Evolutionary conservation across 1,140 invertebrate species (phyloP).

Genomic region (Zaprionus nigranus): DNA sequence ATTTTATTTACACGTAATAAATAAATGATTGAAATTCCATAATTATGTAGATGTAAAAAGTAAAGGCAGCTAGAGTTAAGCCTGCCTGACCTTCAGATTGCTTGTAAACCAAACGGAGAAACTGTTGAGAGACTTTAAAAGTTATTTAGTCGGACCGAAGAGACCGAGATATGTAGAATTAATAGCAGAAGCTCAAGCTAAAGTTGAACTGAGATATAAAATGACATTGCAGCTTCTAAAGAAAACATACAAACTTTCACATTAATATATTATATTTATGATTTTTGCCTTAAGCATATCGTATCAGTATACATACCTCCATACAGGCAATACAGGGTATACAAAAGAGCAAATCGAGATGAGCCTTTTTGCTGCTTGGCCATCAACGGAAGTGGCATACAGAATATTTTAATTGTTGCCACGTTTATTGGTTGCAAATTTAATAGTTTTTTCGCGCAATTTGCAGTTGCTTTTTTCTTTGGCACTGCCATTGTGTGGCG

Average conservation of each 20-base stretch:
- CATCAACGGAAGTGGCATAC: conserved; percentile 62
- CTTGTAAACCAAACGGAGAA: neutral
- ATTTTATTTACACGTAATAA: conserved; percentile 78
- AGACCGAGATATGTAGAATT: no score
- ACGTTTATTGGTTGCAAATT: conserved; percentile 70
- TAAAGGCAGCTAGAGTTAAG: neutral
- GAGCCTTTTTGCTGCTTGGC: conserved; percentile 19
- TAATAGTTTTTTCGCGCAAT: conserved; percentile 46
- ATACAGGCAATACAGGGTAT: neutral
- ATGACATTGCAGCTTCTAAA: no score
- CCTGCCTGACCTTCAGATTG: neutral
- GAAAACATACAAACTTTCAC: no score
- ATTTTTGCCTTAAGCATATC: neutral
- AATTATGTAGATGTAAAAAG: conserved; percentile 54
- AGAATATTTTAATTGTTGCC: conserved; percentile 81
- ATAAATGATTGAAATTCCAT: conserved; percentile 81
- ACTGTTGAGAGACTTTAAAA: no score
- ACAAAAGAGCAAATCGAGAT: neutral
- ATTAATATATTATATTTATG: no score
- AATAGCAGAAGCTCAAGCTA: no score
- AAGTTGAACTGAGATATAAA: no score
- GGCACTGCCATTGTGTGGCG: conserved; percentile 35
- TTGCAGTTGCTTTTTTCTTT: conserved; percentile 29
- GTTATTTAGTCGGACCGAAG: no score
- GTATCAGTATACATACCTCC: neutral